Evolutionary conservation across 2,113 vertebrate genomes (phyloP).

Genomic region (Microtus pennsylvanicus): DNA sequence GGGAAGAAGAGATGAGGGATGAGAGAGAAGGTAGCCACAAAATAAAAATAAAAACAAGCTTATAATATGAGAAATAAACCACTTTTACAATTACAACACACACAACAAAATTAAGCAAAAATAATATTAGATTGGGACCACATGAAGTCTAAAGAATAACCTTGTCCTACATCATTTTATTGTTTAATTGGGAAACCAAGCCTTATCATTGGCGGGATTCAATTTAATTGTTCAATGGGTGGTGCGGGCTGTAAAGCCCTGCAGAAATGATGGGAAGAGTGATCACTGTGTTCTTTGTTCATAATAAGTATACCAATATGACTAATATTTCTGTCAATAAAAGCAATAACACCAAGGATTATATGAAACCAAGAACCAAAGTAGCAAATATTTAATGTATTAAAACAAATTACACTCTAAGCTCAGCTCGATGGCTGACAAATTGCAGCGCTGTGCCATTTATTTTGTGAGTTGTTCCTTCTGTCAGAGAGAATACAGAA

Average conservation of each 20-base stretch:
- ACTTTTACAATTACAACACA: neutral
- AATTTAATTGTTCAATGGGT: neutral
- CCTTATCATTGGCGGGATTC: neutral
- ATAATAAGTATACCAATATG: neutral
- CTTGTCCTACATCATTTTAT: slow-evolving; percentile 20
- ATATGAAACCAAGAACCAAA: slow-evolving; percentile 57
- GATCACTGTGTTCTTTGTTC: neutral
- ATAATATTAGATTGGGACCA: neutral
- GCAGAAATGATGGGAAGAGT: neutral
- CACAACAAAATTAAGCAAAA: neutral
- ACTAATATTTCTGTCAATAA: slow-evolving; percentile 60
- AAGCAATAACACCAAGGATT: slow-evolving; percentile 62
- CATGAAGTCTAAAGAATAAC: neutral
- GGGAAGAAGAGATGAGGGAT: neutral
- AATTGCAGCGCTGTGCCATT: slow-evolving; percentile 64
- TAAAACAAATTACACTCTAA: slow-evolving; percentile 81
- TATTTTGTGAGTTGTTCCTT: slow-evolving; percentile 66
- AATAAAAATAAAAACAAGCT: neutral
- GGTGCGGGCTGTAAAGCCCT: neutral
- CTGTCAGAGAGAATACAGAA: slow-evolving; percentile 44
- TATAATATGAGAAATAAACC: neutral
- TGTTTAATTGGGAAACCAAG: slow-evolving; percentile 55
- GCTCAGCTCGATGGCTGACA: slow-evolving; percentile 74
- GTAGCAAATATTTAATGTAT: slow-evolving; percentile 71
- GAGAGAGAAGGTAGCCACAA: neutral